phyloP scores from a whole-genome alignment of 2,113 vertebrate species.

The Myrmecophaga tridactyla region DNA sequence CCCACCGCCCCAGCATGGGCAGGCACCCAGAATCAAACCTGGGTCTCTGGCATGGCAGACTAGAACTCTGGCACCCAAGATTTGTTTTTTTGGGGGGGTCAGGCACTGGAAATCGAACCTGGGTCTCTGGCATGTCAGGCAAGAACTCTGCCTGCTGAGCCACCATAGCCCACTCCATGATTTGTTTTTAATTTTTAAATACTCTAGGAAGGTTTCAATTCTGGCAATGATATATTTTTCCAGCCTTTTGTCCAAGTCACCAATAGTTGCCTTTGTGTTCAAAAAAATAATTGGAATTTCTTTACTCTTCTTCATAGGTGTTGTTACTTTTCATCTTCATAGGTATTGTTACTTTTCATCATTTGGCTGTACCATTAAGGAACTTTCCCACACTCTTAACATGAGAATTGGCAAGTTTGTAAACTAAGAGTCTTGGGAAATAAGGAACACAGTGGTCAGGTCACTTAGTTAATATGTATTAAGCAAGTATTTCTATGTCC shows the following conservation, averaged over 20 bases:
- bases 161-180: too few species aligned
- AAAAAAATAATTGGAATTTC: not conserved
- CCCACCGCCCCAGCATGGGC: too few species aligned
- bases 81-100: too few species aligned
- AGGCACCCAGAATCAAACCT: too few species aligned
- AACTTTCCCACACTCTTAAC: not conserved
- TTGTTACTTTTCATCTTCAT: not conserved
- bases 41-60: too few species aligned
- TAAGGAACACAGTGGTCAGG: not conserved
- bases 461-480: not conserved
- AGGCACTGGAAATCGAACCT: too few species aligned
- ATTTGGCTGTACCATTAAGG: not conserved
- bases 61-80: too few species aligned
- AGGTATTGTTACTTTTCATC: not conserved
- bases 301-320: not conserved
- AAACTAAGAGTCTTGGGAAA: not conserved
- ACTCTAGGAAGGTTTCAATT: slow-evolving; percentile 9
- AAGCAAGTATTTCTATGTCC: not conserved
- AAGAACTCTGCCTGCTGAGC: too few species aligned
- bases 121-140: too few species aligned
- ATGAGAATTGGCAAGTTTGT: not conserved
- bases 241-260: not conserved
- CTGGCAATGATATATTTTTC: not conserved
- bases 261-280: not conserved
- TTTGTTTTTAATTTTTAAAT: slow-evolving; percentile 28